Percentiles rank a stretch among this genome's conserved stretches.
Evolutionary conservation across 2,797 vertebrate species (phyloP).

Genomic region (Ceyx erithaca): DNA sequence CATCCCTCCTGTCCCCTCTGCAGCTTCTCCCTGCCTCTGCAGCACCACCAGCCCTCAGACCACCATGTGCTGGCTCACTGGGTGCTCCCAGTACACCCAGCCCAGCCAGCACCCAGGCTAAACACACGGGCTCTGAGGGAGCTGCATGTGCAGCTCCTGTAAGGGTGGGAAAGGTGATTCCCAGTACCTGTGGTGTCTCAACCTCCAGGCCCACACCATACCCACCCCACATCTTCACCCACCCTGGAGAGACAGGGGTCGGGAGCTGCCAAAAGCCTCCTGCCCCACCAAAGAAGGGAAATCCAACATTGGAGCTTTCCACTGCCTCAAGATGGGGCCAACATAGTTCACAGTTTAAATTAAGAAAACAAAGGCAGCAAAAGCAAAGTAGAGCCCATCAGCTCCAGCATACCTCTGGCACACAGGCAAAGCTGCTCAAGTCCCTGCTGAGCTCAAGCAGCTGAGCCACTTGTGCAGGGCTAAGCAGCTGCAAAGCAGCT

Average conservation of each 20-base stretch:
- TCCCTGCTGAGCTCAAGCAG: not conserved
- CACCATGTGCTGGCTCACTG: accelerated
- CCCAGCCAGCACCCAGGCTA: not conserved
- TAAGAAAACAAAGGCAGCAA: not conserved
- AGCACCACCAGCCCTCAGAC: not conserved
- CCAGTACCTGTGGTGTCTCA: accelerated
- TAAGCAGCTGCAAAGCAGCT: not conserved
- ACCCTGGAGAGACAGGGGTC: accelerated
- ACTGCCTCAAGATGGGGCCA: not conserved
- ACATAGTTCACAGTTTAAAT: not conserved
- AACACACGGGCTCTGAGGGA: accelerated
- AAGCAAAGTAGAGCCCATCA: not conserved
- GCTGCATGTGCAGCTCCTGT: accelerated
- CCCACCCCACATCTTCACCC: not conserved
- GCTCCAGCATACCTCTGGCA: not conserved
- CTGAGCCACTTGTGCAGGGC: not conserved
- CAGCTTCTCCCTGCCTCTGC: not conserved
- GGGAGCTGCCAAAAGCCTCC: accelerated
- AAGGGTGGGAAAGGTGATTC: not conserved
- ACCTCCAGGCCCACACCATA: not conserved
- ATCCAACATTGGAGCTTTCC: not conserved
- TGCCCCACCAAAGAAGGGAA: not conserved
- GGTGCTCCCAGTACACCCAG: accelerated
- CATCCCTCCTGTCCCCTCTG: too few relatives aligned
- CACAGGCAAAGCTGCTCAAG: not conserved